Evolutionary conservation across 2,113 vertebrate species (phyloP), one percentile per base, ranked within the genome.

Genomic region (Rissa tridactyla): DNA sequence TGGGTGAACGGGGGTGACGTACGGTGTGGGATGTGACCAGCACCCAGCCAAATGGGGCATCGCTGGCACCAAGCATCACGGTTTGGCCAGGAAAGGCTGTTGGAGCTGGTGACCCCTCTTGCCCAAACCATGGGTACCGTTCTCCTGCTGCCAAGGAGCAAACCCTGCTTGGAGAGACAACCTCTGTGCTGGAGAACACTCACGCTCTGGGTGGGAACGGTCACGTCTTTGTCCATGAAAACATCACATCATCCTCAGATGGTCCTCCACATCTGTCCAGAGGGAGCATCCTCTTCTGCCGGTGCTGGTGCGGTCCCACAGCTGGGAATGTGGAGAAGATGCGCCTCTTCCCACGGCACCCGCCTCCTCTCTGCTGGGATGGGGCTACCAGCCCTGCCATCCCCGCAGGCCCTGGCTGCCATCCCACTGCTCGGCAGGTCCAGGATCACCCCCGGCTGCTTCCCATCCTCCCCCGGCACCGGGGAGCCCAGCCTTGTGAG

Each of bases 21-120:
- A 5, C 0, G 10, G 34, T 15, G 23, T 27, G 40, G 47, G 65
- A 40, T 62, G 57, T 4, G 6, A 8, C 25, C 3, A 6, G 58
- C 5, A 6, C 26, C 47, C 65, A 32, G 34, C 10, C 3, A 54
- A 47, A 38, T 13, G 13, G 40, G 47, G 29, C 34, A 13, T 29
- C 15, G 2, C 65, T 8, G 6, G 65, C 38, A 10, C 66, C 3
- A 5, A 70, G 10, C 1, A 1, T 27, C 23, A 32, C 2, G 5
- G 54, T 32, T 36, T 20, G 27, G 16, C 26, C 25, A 10, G 47
- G 47, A 54, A 32, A 62, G 46, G 75, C 17, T 46, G 40, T 7
- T 18, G 9, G 49, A 30, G 22, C 8, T 14, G 34, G 51, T 57
- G 70, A 17, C 9, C 8, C 8, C 64, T 17, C 44, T 60, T 6